phyloP scores from a whole-genome alignment of 2,888 invertebrate genomes.

The Drosophila neotestacea region DNA sequence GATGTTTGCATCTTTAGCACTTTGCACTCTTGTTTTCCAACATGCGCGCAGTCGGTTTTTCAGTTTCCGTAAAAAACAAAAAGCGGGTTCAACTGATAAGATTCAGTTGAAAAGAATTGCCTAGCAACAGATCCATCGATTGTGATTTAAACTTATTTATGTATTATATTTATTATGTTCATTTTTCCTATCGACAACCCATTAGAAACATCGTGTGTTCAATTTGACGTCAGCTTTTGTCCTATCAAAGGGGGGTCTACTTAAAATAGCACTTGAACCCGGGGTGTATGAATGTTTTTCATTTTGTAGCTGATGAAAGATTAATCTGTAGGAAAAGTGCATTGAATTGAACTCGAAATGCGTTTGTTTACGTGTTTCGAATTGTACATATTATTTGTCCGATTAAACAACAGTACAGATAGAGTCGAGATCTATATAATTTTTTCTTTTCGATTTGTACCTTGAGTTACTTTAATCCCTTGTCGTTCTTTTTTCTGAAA shows the following conservation, averaged over 20 bases:
- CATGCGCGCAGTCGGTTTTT: constrained; percentile 22
- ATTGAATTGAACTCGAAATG: constrained; percentile 60
- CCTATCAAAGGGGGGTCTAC: constrained; percentile 14
- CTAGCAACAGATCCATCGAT: constrained; percentile 33
- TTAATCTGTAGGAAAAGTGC: constrained; percentile 46
- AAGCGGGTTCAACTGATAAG: constrained; percentile 37
- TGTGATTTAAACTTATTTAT: constrained; percentile 26
- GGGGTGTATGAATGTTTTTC: constrained; percentile 14
- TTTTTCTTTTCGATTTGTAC: background rate
- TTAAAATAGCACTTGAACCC: constrained; percentile 18
- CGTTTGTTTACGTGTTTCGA: constrained; percentile 53
- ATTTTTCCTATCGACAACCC: constrained; percentile 46
- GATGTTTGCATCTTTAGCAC: constrained; percentile 34
- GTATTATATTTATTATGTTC: constrained; percentile 8
- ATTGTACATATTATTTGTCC: constrained; percentile 20
- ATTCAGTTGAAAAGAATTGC: constrained; percentile 20
- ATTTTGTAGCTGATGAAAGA: constrained; percentile 3
- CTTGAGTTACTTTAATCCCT: constrained; percentile 15
- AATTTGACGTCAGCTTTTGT: constrained; percentile 48
- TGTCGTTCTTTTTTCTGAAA: constrained; percentile 5
- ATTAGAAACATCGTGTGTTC: constrained; percentile 12
- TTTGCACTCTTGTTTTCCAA: constrained; percentile 26
- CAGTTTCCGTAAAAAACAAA: constrained; percentile 29
- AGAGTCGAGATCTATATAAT: background rate
- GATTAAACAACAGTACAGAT: constrained; percentile 1